Conservation (phyloP, 2,797 vertebrate genomes). For the Sebastes diploproa region DNA sequence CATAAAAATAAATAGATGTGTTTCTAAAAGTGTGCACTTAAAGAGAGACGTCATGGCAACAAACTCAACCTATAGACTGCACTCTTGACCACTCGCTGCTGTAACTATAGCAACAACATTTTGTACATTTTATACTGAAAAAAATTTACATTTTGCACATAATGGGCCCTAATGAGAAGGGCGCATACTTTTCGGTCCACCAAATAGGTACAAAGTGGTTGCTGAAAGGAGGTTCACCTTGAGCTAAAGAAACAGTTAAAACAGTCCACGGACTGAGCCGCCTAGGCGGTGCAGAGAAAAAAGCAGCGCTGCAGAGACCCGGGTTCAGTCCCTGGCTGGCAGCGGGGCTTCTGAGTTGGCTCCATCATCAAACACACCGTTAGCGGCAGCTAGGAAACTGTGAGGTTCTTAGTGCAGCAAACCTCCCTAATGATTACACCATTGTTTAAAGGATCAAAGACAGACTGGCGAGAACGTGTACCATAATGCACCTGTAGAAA, state of each 20-base stretch:
- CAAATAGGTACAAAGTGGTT: not conserved
- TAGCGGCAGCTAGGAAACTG: constrained; percentile 5
- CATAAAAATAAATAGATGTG: not conserved
- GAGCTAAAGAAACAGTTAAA: not conserved
- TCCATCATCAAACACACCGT: constrained; percentile 12
- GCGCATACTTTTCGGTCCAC: not conserved
- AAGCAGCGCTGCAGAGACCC: not conserved
- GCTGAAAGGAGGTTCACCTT: not conserved
- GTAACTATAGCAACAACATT: constrained; percentile 46
- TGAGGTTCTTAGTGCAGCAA: constrained; percentile 8
- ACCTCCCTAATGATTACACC: constrained; percentile 4
- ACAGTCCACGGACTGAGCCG: not conserved
- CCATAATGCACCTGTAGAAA: not conserved
- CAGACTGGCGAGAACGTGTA: not conserved
- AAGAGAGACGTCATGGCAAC: not conserved
- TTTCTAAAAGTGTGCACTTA: not conserved
- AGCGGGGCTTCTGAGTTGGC: not conserved
- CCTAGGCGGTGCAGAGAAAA: not conserved
- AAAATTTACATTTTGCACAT: not conserved
- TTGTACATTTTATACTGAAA: too few species aligned
- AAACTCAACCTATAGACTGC: not conserved
- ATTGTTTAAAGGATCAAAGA: constrained; percentile 32
- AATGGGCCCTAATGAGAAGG: not conserved
- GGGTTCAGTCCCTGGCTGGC: not conserved
- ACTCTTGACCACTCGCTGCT: constrained; percentile 13